Conservation (phyloP, 2,113 vertebrate species). For the Heteronetta atricapilla region DNA sequence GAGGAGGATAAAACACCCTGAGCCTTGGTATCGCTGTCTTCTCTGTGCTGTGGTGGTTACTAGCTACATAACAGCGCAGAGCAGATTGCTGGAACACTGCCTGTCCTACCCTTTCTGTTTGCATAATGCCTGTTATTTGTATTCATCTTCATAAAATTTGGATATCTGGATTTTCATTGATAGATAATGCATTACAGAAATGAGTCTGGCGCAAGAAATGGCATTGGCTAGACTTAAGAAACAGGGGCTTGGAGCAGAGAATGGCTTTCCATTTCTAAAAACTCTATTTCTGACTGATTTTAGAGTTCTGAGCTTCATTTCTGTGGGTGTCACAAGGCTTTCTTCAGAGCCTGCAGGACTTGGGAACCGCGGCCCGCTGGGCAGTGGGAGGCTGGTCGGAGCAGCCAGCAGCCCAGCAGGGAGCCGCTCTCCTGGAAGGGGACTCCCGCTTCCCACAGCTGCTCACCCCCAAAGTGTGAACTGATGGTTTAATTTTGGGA, state of each 20-base stretch:
- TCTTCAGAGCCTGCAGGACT: not conserved
- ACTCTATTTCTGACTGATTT: not conserved
- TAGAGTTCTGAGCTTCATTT: not conserved
- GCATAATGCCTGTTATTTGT: not conserved
- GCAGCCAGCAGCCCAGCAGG: accelerated
- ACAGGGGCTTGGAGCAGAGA: not conserved
- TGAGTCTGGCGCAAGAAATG: not conserved
- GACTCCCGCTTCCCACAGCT: not conserved
- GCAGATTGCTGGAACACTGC: not conserved
- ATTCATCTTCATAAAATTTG: not conserved
- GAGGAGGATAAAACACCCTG: not conserved
- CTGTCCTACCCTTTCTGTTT: not conserved
- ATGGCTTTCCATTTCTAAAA: not conserved
- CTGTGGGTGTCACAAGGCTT: not conserved
- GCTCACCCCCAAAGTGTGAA: not conserved
- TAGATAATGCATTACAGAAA: not conserved
- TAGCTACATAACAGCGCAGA: not conserved
- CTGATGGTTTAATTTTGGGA: not conserved
- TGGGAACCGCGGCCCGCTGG: not conserved
- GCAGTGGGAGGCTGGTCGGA: accelerated
- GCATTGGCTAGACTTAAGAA: not conserved
- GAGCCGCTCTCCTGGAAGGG: not conserved
- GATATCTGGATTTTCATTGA: not conserved
- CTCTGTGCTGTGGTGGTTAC: not conserved
- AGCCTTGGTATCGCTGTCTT: not conserved